phyloP scores from a whole-genome alignment of 1,140 invertebrate genomes.

The Nymphalis io region DNA sequence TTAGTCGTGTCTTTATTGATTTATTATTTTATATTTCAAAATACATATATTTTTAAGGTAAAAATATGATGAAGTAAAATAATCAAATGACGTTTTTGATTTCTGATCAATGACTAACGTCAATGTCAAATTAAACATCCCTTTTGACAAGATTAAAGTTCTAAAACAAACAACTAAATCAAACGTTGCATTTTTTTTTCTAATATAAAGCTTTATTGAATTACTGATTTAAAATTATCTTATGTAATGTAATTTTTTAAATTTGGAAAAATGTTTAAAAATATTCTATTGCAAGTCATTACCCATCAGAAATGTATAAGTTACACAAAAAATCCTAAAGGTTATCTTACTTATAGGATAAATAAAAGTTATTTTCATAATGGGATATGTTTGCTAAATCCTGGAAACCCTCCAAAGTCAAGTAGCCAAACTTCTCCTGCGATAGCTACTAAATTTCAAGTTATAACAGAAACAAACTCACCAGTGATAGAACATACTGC shows the following conservation, averaged over 20 bases:
- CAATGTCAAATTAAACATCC: no score
- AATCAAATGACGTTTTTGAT: no score
- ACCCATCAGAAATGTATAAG: neutral
- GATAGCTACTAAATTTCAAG: conserved; percentile 80
- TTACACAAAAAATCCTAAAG: neutral
- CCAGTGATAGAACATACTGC: conserved; percentile 84
- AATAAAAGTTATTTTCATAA: conserved; percentile 48
- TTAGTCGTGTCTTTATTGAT: no score
- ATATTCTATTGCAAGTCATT: conserved; percentile 3
- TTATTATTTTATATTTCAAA: no score
- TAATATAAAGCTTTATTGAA: no score
- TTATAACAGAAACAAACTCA: conserved; percentile 84
- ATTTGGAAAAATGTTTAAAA: conserved; percentile 14
- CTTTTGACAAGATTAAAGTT: no score
- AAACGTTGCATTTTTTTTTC: no score
- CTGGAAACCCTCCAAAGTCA: conserved; percentile 73
- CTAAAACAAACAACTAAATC: no score
- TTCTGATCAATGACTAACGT: no score
- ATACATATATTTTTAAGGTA: no score
- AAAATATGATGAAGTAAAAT: no score
- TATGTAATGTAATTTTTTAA: neutral
- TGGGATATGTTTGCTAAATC: conserved; percentile 78
- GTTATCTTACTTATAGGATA: neutral
- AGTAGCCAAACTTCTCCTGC: conserved; percentile 60
- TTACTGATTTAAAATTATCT: no score